phyloP scores from a whole-genome alignment of 2,888 invertebrate genomes.

The Drosophila ustulata region DNA sequence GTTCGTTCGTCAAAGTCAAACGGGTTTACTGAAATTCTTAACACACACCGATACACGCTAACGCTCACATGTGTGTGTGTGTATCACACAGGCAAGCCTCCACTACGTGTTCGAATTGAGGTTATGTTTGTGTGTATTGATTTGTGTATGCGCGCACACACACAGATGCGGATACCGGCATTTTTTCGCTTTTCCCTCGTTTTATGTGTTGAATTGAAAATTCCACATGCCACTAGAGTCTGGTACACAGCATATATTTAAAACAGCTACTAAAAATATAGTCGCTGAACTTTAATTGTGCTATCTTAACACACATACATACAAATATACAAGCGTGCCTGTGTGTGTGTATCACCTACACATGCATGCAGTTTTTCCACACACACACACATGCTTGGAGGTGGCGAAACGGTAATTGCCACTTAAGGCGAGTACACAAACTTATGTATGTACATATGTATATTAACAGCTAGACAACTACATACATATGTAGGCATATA shows the following conservation, averaged over 20 bases:
- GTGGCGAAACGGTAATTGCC: constrained; percentile 51
- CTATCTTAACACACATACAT: constrained; percentile 34
- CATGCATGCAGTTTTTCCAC: constrained; percentile 26
- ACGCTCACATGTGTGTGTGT: background rate
- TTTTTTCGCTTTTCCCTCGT: constrained; percentile 29
- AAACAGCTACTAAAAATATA: constrained; percentile 51
- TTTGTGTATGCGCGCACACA: constrained; percentile 40
- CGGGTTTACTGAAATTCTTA: constrained; percentile 64
- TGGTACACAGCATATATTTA: constrained; percentile 31
- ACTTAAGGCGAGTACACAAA: constrained; percentile 43
- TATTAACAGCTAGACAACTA: constrained; percentile 2
- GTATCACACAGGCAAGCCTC: constrained; percentile 17
- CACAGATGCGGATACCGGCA: constrained; percentile 65
- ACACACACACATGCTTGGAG: constrained; percentile 14
- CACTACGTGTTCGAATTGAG: constrained; percentile 45
- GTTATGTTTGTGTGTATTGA: constrained; percentile 60
- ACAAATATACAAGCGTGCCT: constrained; percentile 5
- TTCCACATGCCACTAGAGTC: constrained; percentile 13
- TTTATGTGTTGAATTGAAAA: constrained; percentile 2
- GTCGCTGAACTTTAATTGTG: constrained; percentile 41
- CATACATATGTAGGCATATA: constrained; percentile 9
- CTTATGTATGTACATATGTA: constrained; percentile 2
- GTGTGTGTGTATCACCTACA: constrained; percentile 4
- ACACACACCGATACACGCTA: constrained; percentile 9
- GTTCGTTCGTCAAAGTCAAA: constrained; percentile 67